phyloP scores from a whole-genome alignment of 2,797 vertebrate genomes.

The Philypnodon macrostomus region DNA sequence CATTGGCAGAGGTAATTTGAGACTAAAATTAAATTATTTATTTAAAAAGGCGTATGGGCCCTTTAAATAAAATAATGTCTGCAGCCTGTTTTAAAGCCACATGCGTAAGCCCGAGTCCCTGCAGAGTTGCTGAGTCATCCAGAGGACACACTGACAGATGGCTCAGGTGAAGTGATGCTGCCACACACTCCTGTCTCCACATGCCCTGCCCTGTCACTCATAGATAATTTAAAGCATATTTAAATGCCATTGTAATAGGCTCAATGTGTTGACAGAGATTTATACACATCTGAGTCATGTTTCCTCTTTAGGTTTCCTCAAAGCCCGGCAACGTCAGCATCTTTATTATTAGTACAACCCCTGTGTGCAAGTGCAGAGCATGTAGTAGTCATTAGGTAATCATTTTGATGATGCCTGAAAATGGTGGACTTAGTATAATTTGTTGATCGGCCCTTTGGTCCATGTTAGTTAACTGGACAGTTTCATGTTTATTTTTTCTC shows the following conservation, averaged over 20 bases:
- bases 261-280: constrained; percentile 16
- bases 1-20: too few species aligned
- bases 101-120: not conserved
- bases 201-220: constrained; percentile 13
- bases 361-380: not conserved
- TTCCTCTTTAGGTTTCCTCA: constrained; percentile 5
- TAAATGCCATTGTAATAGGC: constrained; percentile 20
- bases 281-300: constrained; percentile 10
- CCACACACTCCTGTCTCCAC: constrained; percentile 5
- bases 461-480: not conserved
- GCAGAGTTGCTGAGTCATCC: constrained; percentile 43
- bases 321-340: not conserved
- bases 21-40: too few species aligned
- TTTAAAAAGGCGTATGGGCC: too few species aligned
- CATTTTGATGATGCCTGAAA: too few species aligned
- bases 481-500: constrained; percentile 4
- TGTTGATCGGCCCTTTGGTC: not conserved
- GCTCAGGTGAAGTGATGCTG: constrained; percentile 42
- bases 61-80: too few species aligned
- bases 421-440: not conserved
- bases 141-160: constrained; percentile 45
- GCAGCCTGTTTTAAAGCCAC: not conserved
- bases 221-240: constrained; percentile 50
- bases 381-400: too few species aligned
- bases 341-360: not conserved